These are phyloP conservation scores for Poeciliopsis infans DNA, from an alignment of 2,797 vertebrate species.

Conservation along the genomic window DNA sequence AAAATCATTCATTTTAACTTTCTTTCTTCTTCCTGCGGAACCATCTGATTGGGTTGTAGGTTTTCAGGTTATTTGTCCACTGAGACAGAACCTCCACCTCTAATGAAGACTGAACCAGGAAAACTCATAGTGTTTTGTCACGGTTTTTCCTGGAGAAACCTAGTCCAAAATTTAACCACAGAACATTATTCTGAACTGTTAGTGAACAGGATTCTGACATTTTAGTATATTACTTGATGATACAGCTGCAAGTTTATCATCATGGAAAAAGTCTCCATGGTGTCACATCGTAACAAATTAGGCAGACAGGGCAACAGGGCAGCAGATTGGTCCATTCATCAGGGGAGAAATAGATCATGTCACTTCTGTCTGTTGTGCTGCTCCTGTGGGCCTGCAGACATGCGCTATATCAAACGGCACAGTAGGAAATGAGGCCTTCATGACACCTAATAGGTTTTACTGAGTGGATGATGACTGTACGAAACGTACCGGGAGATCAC, in stretches of 20 bases:
- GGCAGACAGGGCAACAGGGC: constrained; percentile 80
- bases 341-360: constrained; percentile 81
- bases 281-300: constrained; percentile 81
- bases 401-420: constrained; percentile 65
- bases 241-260: constrained; percentile 59
- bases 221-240: constrained; percentile 65
- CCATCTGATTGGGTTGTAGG: not conserved
- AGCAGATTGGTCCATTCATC: constrained; percentile 84
- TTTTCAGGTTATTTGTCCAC: not conserved
- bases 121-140: not conserved
- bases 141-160: not conserved
- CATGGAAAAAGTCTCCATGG: constrained; percentile 43
- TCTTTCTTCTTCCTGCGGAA: not conserved
- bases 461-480: constrained; percentile 61
- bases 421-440: constrained; percentile 76
- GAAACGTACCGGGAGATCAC: constrained; percentile 54
- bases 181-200: constrained; percentile 7
- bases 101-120: not conserved
- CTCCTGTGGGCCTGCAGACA: constrained; percentile 57
- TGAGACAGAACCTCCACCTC: not conserved
- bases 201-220: constrained; percentile 28
- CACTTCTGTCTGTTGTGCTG: constrained; percentile 61
- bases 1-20: not conserved
- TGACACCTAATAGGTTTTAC: constrained; percentile 72
- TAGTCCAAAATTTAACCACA: not conserved